Evolutionary conservation across 2,888 invertebrate genomes (phyloP), one percentile per base, ranked within the genome.

Genomic region (Dolomedes plantarius): DNA sequence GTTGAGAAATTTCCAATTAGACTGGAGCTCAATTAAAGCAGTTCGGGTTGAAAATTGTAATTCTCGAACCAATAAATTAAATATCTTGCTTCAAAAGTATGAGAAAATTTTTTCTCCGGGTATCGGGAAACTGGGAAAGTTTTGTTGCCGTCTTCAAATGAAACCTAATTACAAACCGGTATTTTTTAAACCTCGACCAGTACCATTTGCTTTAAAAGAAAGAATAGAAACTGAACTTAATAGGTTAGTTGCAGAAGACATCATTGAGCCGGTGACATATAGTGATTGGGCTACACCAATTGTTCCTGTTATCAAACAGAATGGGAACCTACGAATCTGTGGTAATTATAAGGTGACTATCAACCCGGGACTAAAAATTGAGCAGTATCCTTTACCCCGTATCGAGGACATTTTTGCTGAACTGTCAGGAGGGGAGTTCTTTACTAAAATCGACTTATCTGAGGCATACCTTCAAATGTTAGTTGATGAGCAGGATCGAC

Each of bases 391-490:
- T 11, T 64, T 90, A 6, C 88, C 89, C 0, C 72, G 87, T 19
- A 88, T 88, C 13, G 89, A 89, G 28, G 89, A 90, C 56, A 46
- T 90, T n/a, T 88, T 89, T 62, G 69, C 79, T 36, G 73, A 74
- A 56, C 64, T 89, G 31, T 41, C 87, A 74, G 90, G 89, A 46
- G 90, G 90, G 19, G 89, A 88, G 73, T 87, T 86, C 67, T 90
- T 89, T 91, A 91, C 76, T 90, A 36, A 81, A 89, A 41, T 89
- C 65, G 90, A 91, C 88, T 88, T 91, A 36, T 77, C 81, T 1
- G 89, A 89, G 69, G 91, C 91, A 3, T 91, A 91, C 76, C 88
- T 91, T 85, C 90, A 91, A 80, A 64, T 91, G 29, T 90, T 90
- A 89, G 88, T 91, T 31, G 89, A 90, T 39, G 89, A 89, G 2